Base-by-base conservation (phyloP, 2,888 invertebrate species). In the Quadroppia sp. region DNA sequence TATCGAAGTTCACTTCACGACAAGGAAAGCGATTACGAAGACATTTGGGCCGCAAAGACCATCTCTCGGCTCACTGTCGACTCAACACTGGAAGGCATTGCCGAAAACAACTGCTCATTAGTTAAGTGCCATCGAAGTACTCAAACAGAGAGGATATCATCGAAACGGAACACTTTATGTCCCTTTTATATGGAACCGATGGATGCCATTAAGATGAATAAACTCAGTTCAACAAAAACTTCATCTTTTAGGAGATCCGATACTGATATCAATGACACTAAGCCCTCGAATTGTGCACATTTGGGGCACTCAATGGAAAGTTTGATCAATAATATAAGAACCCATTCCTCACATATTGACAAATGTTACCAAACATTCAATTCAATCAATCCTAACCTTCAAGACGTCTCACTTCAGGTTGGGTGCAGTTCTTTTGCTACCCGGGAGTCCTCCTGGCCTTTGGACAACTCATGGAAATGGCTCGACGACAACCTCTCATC, bases 11-110 rank as follows among this genome's bases (percentile, higher is more conserved):
- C 90, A 1, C 86, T 94, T 42, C 90, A 91, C 76, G 95, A 95
- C 81, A 94, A 94, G 84, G 89, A 91, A 64, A 94, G 94, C 79
- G 95, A 95, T 83, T 95, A 95, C 81, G 95, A 95, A 84, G 95
- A 95, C 81, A 89, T 95, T 79, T 95, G 95, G 94, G 88, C 89
- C 15, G 23, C 69, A 23, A 69, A 69, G 20, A 69, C 69, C 77
- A 87, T 88, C 78, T 70, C 40, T 15, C 40, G 40, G 45, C 69
- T 20, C 11, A 45, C 42, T 23, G 25, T 42, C 9, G 25, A 69
- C 13, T 28, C 61, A n/a, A 69, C 69, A 2, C 42, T 45, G 1
- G 17, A 20, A 15, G 45, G 25, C 20, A 69, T 69, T 28, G 1
- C 40, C 1, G 45, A 69, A 69, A 64, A 36, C 1, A 45, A 25